Conservation (phyloP, 2,113 vertebrate genomes). For the Ammospiza caudacuta region DNA sequence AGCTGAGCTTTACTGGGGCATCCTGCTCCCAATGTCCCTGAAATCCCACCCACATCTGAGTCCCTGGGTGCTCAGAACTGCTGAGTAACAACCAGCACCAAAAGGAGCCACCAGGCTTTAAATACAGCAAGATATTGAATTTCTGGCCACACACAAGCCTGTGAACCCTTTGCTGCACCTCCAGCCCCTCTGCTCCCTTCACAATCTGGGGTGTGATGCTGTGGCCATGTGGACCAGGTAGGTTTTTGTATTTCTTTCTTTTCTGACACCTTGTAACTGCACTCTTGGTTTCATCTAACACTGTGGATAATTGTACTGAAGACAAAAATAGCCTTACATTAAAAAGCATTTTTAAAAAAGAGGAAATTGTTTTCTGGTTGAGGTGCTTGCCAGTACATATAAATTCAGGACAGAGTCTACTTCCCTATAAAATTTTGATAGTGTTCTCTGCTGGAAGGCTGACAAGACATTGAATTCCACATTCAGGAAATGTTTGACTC, state of each 20-base stretch:
- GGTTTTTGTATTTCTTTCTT: not conserved
- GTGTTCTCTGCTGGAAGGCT: constrained; percentile 41
- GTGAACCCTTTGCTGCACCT: not conserved
- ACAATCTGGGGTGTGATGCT: not conserved
- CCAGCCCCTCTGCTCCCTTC: not conserved
- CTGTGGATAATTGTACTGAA: not conserved
- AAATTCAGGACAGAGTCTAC: constrained; percentile 2
- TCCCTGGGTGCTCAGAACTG: not conserved
- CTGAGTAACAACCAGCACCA: not conserved
- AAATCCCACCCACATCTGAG: not conserved
- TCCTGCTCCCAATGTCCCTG: not conserved
- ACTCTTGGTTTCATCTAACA: not conserved
- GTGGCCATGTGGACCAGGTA: not conserved
- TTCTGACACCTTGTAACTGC: not conserved
- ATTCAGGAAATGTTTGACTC: constrained; percentile 51
- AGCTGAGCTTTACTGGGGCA: not conserved
- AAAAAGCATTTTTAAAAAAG: not conserved
- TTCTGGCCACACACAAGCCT: not conserved
- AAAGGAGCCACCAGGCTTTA: not conserved
- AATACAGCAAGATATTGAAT: not conserved
- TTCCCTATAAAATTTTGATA: constrained; percentile 41
- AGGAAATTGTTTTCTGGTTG: not conserved
- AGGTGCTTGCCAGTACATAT: not conserved
- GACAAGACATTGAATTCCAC: constrained; percentile 48
- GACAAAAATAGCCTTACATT: not conserved